Percentiles rank a stretch among this genome's conserved stretches.
Conservation (phyloP, 2,113 vertebrate species). For the western clawed frog (Xenopus tropicalis) region UCB_Xtro_10.0 CM004451.2:89834001-89834500, state of each 20-base stretch:
- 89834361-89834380: too few relatives aligned
- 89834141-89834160: slow-evolving; percentile 74
- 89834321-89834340: too few relatives aligned
- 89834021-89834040: slow-evolving; percentile 91
- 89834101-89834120: slow-evolving; percentile 75
- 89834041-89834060: slow-evolving; percentile 78
- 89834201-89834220: slow-evolving; percentile 94
- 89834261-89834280: not conserved
- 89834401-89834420: too few relatives aligned
- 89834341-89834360: too few relatives aligned
- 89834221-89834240: slow-evolving; percentile 90
- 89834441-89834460: too few relatives aligned
- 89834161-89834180: slow-evolving; percentile 76
- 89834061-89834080: slow-evolving; percentile 81
- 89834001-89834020: slow-evolving; percentile 96
- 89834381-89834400: too few relatives aligned
- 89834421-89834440: too few relatives aligned
- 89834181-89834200: slow-evolving; percentile 85
- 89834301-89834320: too few relatives aligned
- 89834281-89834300: too few relatives aligned
- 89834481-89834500: too few relatives aligned
- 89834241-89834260: slow-evolving; percentile 5
- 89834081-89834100: slow-evolving; percentile 83
- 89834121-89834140: slow-evolving; percentile 65
- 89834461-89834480: too few relatives aligned